These are phyloP conservation scores for Cephus sareptanus DNA, from an alignment of 2,888 invertebrate genomes.

Conservation along the genomic window DNA sequence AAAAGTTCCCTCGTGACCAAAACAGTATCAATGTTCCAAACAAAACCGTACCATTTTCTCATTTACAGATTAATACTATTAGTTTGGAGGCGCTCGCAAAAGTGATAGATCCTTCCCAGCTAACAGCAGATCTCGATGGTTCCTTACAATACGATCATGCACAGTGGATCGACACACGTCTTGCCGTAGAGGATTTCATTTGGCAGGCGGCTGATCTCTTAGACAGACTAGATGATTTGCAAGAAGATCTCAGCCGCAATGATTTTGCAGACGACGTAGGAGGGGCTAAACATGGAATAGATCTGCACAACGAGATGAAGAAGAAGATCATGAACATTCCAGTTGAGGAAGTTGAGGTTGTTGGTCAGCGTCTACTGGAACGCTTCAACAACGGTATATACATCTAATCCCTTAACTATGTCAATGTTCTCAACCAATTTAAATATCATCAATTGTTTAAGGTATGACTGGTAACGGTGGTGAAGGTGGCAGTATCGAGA, in stretches of 20 bases:
- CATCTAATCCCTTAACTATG: background rate
- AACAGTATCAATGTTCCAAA: background rate
- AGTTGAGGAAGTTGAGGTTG: conserved; percentile 91
- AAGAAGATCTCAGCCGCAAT: conserved; percentile 91
- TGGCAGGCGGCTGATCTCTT: conserved; percentile 96
- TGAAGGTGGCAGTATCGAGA: conserved; percentile 74
- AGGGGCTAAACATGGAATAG: conserved; percentile 90
- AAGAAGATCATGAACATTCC: conserved; percentile 94
- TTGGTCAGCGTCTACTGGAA: conserved; percentile 81
- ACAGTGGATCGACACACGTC: conserved; percentile 95
- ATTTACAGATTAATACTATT: conserved; percentile 91
- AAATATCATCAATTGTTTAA: conserved; percentile 18
- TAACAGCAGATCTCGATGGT: conserved; percentile 95
- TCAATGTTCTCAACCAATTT: background rate
- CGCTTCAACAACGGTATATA: conserved; percentile 66
- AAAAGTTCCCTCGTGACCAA: background rate
- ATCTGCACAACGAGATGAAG: conserved; percentile 93
- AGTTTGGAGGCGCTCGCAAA: conserved; percentile 94
- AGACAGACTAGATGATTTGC: conserved; percentile 91
- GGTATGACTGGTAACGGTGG: conserved; percentile 64
- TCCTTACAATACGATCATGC: conserved; percentile 94
- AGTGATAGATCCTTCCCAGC: conserved; percentile 91
- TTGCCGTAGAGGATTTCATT: conserved; percentile 94
- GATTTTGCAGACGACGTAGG: conserved; percentile 96
- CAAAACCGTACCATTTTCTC: background rate